phyloP scores from a whole-genome alignment of 2,797 vertebrate genomes.

The Cynodonichthys magdalenae region DNA sequence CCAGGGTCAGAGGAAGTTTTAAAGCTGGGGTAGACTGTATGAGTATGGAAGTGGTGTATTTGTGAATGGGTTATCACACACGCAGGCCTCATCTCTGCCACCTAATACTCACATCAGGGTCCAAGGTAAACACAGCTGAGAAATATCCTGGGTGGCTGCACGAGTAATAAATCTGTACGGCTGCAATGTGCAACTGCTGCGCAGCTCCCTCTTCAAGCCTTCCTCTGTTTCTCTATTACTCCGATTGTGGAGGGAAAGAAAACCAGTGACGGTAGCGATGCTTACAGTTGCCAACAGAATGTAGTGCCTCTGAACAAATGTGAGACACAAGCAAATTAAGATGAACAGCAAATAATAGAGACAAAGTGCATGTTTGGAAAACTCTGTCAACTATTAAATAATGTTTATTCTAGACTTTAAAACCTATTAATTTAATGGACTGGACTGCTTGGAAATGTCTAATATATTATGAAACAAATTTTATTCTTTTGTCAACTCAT shows the following conservation, averaged over 20 bases:
- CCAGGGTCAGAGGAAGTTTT: constrained; percentile 74
- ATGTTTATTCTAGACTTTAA: constrained; percentile 44
- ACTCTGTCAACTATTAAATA: constrained; percentile 38
- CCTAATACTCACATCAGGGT: constrained; percentile 80
- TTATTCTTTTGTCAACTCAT: constrained; percentile 34
- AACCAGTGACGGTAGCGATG: constrained; percentile 17
- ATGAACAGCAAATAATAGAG: constrained; percentile 48
- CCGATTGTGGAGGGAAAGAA: constrained; percentile 16
- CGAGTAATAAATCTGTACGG: constrained; percentile 77
- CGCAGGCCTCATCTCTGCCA: constrained; percentile 75
- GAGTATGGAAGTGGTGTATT: constrained; percentile 29
- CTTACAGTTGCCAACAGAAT: constrained; percentile 26
- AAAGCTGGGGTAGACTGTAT: constrained; percentile 14
- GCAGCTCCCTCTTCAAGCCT: constrained; percentile 59
- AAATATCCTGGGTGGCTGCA: constrained; percentile 77
- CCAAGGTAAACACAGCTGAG: constrained; percentile 90
- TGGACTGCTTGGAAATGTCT: constrained; percentile 34
- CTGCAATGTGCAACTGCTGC: constrained; percentile 59
- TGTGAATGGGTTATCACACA: constrained; percentile 81
- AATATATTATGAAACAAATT: constrained; percentile 40
- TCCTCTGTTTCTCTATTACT: constrained; percentile 28
- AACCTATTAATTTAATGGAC: constrained; percentile 30
- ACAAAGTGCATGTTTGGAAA: constrained; percentile 21
- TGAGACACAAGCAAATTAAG: constrained; percentile 59
- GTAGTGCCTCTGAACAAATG: constrained; percentile 37